These are phyloP conservation scores for Homalodisca vitripennis DNA, from an alignment of 1,140 invertebrate genomes.

Conservation along the genomic window DNA sequence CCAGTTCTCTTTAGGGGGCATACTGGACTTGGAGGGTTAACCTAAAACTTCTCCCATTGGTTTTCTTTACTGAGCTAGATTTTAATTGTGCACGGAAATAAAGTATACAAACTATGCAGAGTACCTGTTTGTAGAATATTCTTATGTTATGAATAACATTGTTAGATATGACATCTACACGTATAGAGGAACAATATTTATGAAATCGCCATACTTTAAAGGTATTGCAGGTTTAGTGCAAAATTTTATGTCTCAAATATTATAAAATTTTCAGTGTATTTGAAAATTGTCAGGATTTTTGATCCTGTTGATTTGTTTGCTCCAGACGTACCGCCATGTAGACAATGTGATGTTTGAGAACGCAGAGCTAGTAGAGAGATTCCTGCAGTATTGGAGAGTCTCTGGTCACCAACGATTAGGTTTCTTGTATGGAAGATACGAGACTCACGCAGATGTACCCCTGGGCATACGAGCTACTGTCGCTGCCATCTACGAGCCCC, in stretches of 20 bases:
- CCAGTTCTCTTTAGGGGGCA: no score
- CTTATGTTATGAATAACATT: no score
- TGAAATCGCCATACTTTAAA: neutral
- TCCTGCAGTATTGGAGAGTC: conserved; percentile 95
- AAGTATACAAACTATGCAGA: no score
- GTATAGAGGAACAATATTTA: no score
- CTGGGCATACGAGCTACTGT: conserved; percentile 92
- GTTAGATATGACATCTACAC: no score
- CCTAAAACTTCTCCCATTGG: no score
- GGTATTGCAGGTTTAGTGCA: neutral
- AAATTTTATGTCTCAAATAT: conserved; percentile 10
- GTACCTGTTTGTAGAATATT: no score
- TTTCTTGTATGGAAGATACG: conserved; percentile 91
- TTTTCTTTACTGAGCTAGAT: no score
- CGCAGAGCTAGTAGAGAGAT: conserved; percentile 89
- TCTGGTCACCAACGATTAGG: conserved; percentile 94
- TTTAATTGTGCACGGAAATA: no score
- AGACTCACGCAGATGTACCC: conserved; percentile 90
- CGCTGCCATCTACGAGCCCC: conserved; percentile 96
- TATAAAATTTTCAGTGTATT: neutral
- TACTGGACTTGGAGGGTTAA: no score
- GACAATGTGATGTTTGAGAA: conserved; percentile 99
- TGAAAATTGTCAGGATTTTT: neutral
- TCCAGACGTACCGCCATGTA: conserved; percentile 90
- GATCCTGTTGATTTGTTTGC: conserved; percentile 28